Evolutionary conservation across 2,113 vertebrate genomes (phyloP).

Genomic region (Oncorhynchus masou): DNA sequence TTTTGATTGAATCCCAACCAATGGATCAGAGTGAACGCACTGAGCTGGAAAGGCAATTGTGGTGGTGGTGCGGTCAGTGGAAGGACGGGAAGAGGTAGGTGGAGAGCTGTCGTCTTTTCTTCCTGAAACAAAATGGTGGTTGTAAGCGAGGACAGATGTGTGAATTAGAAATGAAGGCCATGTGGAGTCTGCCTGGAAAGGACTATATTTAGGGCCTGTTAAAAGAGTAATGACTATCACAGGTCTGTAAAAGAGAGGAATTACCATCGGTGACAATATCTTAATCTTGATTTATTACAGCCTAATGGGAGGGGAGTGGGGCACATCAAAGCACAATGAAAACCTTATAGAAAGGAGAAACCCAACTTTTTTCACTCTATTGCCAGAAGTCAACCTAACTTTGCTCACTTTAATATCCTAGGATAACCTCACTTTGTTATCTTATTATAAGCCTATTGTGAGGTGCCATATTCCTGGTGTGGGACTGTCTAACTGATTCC

Average conservation of each 20-base stretch:
- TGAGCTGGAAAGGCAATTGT: background rate
- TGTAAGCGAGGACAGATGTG: constrained; percentile 75
- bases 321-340: constrained; percentile 66
- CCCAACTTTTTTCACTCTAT: constrained; percentile 46
- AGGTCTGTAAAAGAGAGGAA: constrained; percentile 71
- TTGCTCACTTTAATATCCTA: too few species aligned
- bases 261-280: constrained; percentile 65
- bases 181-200: constrained; percentile 71
- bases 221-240: constrained; percentile 78
- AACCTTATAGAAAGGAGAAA: constrained; percentile 41
- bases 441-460: constrained; percentile 12
- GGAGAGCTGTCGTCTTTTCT: constrained; percentile 42
- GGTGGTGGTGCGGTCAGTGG: constrained; percentile 15
- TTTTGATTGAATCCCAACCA: too few species aligned
- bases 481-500: background rate
- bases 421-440: constrained; percentile 13
- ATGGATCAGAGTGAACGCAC: background rate
- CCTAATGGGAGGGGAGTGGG: constrained; percentile 69
- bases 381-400: constrained; percentile 15
- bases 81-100: background rate
- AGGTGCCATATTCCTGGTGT: background rate
- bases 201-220: constrained; percentile 76
- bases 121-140: constrained; percentile 62
- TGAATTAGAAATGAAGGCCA: constrained; percentile 75
- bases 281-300: constrained; percentile 74